Percentiles rank a stretch among this genome's conserved stretches.
phyloP scores from a whole-genome alignment of 2,888 invertebrate species.

The Alentia gelatinosa region DNA sequence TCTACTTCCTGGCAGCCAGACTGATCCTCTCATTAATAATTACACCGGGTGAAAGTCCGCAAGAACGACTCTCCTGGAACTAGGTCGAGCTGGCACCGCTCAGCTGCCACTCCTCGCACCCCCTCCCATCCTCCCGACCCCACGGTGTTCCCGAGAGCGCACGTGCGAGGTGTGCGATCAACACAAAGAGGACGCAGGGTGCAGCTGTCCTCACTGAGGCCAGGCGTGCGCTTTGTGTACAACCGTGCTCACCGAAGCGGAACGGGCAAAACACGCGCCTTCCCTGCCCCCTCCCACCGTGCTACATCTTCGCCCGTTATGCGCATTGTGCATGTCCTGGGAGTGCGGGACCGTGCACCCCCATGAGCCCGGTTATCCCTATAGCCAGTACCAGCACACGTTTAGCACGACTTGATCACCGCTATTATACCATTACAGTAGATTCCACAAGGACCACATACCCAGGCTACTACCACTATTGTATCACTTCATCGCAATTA shows the following conservation, averaged over 20 bases:
- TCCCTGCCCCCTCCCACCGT: neutral
- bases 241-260: neutral
- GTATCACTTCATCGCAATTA: too few relatives aligned
- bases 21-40: neutral
- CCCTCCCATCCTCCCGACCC: neutral
- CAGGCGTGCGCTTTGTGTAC: constrained; percentile 2
- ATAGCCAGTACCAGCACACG: too few relatives aligned
- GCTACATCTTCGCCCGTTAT: neutral
- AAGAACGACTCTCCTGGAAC: neutral
- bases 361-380: too few relatives aligned
- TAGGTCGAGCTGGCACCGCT: neutral
- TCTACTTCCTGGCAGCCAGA: neutral
- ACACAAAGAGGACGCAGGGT: neutral
- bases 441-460: too few relatives aligned
- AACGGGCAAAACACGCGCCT: neutral
- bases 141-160: neutral
- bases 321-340: neutral
- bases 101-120: neutral
- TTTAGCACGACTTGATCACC: too few relatives aligned
- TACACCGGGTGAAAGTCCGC: neutral
- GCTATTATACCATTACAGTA: too few relatives aligned
- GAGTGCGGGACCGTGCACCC: neutral
- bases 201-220: neutral
- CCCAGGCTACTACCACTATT: too few relatives aligned
- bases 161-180: neutral